phyloP scores from a whole-genome alignment of 1,140 invertebrate genomes.

The Zaprionus ghesquierei region DNA sequence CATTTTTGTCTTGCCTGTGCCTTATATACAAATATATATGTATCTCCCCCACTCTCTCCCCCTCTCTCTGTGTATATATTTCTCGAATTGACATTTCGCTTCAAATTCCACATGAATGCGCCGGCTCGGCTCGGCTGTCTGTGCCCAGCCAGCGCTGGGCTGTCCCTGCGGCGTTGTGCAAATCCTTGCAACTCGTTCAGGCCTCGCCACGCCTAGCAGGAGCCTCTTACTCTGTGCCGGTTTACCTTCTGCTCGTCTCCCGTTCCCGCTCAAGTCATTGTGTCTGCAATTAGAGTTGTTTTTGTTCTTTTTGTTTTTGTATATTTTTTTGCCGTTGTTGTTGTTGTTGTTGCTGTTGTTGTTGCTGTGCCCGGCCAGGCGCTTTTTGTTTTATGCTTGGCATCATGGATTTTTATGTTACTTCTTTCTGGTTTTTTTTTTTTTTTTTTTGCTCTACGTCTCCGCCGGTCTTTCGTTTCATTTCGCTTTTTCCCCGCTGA shows the following conservation, averaged over 20 bases:
- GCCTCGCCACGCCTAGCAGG: slow-evolving; percentile 11
- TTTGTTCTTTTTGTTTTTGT: slow-evolving; percentile 69
- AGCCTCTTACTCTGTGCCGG: slow-evolving; percentile 47
- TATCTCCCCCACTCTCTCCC: slow-evolving; percentile 1
- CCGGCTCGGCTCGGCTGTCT: slow-evolving; percentile 59
- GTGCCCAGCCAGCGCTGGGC: slow-evolving; percentile 57
- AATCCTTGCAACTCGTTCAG: slow-evolving; percentile 79
- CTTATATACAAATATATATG: slow-evolving; percentile 11
- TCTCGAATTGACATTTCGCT: slow-evolving; percentile 78
- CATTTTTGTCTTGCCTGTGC: slow-evolving; percentile 60
- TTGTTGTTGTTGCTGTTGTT: slow-evolving; percentile 48
- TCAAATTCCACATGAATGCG: slow-evolving; percentile 80
- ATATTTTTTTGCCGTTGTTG: slow-evolving; percentile 34
- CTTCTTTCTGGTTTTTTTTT: slow-evolving; percentile 75
- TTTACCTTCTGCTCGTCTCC: slow-evolving; percentile 20
- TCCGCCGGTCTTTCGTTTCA: slow-evolving; percentile 39
- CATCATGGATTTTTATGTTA: slow-evolving; percentile 78
- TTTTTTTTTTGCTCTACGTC: slow-evolving; percentile 51
- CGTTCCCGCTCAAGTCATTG: slow-evolving; percentile 64
- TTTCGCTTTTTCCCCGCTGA: slow-evolving; percentile 63
- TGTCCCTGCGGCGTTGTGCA: slow-evolving; percentile 69
- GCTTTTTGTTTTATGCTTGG: slow-evolving; percentile 77
- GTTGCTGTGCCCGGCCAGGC: slow-evolving; percentile 65
- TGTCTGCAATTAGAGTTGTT: slow-evolving; percentile 80
- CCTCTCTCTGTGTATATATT: slow-evolving; percentile 44